A percentile compares a stretch with the other conserved stretches of the same genome.
Conservation (phyloP, 2,113 vertebrate species). For the Ahaetulla prasina region DNA sequence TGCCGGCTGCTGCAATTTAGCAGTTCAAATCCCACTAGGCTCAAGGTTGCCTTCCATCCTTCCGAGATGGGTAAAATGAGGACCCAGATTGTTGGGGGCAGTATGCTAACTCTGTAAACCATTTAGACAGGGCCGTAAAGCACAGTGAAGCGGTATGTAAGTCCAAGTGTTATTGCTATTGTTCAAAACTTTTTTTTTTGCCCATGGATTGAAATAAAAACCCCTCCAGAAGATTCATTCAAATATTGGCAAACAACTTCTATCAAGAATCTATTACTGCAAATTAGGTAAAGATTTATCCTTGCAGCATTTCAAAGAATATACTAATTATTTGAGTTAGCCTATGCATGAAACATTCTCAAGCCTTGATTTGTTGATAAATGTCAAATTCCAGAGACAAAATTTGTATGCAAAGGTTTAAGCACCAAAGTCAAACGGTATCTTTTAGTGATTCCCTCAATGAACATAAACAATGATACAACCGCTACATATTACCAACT, state of each 20-base stretch:
- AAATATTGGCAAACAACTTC: not conserved
- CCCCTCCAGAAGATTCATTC: not conserved
- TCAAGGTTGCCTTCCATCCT: too few species aligned
- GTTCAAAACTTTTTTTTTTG: not conserved
- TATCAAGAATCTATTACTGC: not conserved
- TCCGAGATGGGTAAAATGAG: too few species aligned
- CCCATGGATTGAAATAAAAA: not conserved
- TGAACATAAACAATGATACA: too few species aligned
- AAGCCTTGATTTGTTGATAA: not conserved
- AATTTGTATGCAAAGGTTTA: not conserved
- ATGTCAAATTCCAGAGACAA: not conserved
- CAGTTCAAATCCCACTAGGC: too few species aligned
- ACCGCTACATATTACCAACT: not conserved
- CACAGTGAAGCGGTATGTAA: too few species aligned
- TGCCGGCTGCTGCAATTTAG: too few species aligned
- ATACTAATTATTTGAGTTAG: not conserved
- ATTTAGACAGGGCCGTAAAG: too few species aligned
- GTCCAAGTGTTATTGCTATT: too few species aligned
- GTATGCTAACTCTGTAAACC: too few species aligned
- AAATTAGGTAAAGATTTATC: not conserved
- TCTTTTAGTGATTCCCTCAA: not conserved
- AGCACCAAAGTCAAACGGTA: not conserved
- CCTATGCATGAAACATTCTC: not conserved
- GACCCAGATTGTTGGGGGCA: too few species aligned
- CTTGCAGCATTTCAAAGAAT: not conserved